Evolutionary conservation across 2,113 vertebrate genomes (phyloP), one percentile per base, ranked within the genome.

Genomic region (Mormyrus lacerda): DNA sequence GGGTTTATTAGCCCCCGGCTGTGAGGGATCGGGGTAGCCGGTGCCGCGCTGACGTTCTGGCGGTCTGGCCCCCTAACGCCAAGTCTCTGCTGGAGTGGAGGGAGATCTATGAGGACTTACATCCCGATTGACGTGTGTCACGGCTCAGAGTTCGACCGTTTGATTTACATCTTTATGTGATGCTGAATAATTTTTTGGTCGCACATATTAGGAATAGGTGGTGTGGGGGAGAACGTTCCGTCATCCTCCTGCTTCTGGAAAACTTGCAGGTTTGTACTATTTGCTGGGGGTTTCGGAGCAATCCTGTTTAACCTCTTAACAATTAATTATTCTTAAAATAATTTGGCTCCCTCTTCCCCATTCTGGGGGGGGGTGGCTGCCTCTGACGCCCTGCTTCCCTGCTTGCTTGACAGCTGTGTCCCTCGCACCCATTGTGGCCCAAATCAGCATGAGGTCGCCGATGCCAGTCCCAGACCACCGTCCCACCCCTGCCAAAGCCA

Each of bases 241-340:
- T 9, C 44, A 47, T 6, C 21, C 15, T 50, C 45, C 21, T 45
- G 45, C 10, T 85, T 85, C 61, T 4, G 15, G n/a, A 8, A 47
- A 8, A 47, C 45, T 9, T 35, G n/a, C 47, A 17, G 65, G 15
- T 15, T 5, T 27, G 5, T 24, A 27, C 11, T 10, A 3, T 85
- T 47, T 13, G 10, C 44, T 2, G 3, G 48, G 83, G 83, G 8
- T 50, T 24, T 85, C 27, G 9, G 61, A 3, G 11, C 9, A 90
- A 89, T 91, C 89, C 89, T 93, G 92, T 84, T 90, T 89, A 91
- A 91, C 88, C 89, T 11, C 91, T 90, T 90, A 89, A 91, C 15
- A 48, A 90, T 90, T 88, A 48, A 90, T 90, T 88, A 89, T 91
- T 31, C n/a, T 31, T 31, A 31, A 65, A 65, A 65, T 76, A 19